These are phyloP conservation scores for Haemorhous mexicanus DNA, from an alignment of 2,113 vertebrate species.

Conservation along the genomic window DNA sequence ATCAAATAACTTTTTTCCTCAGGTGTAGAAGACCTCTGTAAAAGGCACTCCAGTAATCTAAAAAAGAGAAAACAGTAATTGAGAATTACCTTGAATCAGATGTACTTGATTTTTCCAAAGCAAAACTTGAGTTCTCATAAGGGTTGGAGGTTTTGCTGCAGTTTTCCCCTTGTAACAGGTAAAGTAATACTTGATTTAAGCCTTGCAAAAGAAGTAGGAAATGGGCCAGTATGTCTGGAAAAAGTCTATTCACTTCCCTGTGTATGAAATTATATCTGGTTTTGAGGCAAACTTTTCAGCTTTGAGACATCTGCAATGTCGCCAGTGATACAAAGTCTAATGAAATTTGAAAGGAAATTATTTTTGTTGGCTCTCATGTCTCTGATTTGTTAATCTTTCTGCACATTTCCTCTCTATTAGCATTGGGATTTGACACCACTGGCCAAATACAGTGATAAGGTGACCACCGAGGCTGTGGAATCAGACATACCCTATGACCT, in stretches of 20 bases:
- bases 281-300: neutral
- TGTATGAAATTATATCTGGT: neutral
- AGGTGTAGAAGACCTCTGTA: neutral
- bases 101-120: neutral
- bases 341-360: neutral
- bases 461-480: neutral
- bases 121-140: neutral
- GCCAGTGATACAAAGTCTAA: neutral
- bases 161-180: neutral
- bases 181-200: neutral
- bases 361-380: neutral
- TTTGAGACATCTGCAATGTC: neutral
- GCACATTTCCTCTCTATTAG: neutral
- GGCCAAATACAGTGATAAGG: neutral
- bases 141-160: neutral
- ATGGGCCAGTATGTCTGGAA: neutral
- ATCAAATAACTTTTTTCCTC: neutral
- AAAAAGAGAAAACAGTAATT: neutral
- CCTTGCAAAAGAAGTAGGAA: neutral
- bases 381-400: neutral
- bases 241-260: neutral
- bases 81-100: neutral
- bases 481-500: neutral
- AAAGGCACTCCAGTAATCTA: neutral
- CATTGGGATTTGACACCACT: neutral